Evolutionary conservation across 2,113 vertebrate species (phyloP).

Genomic region (Pontoporia blainvillei): DNA sequence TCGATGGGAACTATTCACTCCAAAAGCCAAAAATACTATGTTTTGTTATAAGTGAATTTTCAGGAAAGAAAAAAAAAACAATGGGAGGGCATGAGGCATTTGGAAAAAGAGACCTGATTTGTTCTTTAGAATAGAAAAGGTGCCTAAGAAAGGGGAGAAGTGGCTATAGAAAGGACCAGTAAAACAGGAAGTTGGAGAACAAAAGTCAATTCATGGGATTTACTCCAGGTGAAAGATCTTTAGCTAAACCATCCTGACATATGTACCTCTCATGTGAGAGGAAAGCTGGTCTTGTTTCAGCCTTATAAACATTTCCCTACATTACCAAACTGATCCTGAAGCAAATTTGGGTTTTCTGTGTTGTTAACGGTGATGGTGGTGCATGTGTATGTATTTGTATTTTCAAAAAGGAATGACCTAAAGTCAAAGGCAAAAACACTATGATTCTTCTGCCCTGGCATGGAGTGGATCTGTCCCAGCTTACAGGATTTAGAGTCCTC

Average conservation of each 20-base stretch:
- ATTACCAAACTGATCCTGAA: not conserved
- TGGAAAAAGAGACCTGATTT: not conserved
- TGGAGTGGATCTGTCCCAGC: not conserved
- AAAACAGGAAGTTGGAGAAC: not conserved
- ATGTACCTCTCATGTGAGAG: not conserved
- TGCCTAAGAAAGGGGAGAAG: not conserved
- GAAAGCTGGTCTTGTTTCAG: not conserved
- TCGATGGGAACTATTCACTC: not conserved
- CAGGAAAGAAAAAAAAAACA: not conserved
- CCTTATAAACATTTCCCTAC: not conserved
- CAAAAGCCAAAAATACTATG: not conserved
- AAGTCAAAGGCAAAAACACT: not conserved
- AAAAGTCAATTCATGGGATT: not conserved
- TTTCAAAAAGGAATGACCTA: not conserved
- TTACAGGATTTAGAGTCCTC: not conserved
- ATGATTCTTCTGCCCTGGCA: not conserved
- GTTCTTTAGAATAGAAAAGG: not conserved
- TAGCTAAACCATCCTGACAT: not conserved
- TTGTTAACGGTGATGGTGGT: fast-evolving
- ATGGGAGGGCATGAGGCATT: not conserved
- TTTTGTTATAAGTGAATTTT: not conserved
- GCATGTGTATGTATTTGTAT: not conserved
- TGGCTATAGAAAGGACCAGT: not conserved
- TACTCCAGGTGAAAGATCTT: not conserved
- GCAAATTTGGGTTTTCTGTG: not conserved